These are phyloP conservation scores for Elgaria multicarinata DNA, from an alignment of 2,113 vertebrate species.

Conservation along the genomic window DNA sequence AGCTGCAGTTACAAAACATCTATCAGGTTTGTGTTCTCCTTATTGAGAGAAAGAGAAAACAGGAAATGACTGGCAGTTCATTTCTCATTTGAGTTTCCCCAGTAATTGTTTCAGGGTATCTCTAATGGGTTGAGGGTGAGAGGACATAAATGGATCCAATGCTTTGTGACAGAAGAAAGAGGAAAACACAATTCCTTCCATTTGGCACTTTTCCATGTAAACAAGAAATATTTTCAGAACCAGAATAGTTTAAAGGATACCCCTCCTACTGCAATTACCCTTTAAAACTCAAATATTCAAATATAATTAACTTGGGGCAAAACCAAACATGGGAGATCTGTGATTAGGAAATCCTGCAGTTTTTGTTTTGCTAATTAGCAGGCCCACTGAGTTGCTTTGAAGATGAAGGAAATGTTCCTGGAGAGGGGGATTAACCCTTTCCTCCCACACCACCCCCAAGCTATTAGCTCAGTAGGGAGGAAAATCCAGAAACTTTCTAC, in stretches of 20 bases:
- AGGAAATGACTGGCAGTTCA: neutral
- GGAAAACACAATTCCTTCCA: neutral
- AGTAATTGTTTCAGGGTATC: neutral
- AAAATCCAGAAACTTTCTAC: neutral
- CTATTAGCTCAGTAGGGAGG: neutral
- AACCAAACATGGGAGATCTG: neutral
- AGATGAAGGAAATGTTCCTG: neutral
- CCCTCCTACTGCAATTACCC: neutral
- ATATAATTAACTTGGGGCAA: neutral
- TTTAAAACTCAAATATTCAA: neutral
- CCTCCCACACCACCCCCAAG: neutral
- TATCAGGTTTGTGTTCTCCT: neutral
- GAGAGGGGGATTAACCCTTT: neutral
- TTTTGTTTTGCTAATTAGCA: slow-evolving; percentile 1
- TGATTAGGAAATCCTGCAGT: neutral
- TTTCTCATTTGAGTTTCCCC: neutral
- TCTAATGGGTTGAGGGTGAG: neutral
- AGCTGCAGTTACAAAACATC: neutral
- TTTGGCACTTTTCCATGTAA: neutral
- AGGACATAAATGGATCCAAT: neutral
- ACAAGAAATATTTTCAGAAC: neutral
- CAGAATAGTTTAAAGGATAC: neutral
- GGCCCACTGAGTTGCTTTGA: neutral
- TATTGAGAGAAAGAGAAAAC: neutral
- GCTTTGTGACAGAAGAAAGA: neutral